These are phyloP conservation scores for Marisa cornuarietis DNA, from an alignment of 1,140 invertebrate species.

Conservation along the genomic window DNA sequence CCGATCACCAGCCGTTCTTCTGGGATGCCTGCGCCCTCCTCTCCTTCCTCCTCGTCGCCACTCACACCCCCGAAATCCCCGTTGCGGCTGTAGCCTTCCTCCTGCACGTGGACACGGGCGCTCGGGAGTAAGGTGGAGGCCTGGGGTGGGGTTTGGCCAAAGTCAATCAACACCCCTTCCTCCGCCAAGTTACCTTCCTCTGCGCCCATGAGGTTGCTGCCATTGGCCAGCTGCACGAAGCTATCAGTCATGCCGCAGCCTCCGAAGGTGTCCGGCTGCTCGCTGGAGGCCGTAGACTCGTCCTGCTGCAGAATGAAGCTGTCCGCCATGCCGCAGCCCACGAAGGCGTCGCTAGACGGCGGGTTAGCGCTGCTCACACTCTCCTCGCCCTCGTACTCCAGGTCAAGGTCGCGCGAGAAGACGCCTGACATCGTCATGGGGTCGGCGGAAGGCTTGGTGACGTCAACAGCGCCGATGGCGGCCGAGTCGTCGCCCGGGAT, in stretches of 20 bases:
- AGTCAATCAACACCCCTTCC: constrained; percentile 19
- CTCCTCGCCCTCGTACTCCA: constrained; percentile 5
- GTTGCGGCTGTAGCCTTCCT: no score
- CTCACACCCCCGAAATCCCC: no score
- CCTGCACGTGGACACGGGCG: no score
- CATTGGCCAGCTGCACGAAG: constrained; percentile 24
- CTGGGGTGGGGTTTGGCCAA: neutral
- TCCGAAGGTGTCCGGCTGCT: constrained; percentile 6
- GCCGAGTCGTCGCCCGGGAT: neutral
- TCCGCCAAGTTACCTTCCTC: neutral
- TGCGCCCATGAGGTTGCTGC: neutral
- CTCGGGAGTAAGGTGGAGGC: neutral
- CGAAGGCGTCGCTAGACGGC: constrained; percentile 1
- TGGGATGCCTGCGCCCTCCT: no score
- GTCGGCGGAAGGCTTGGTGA: constrained; percentile 1
- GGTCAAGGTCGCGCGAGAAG: constrained; percentile 23
- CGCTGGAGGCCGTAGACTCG: neutral
- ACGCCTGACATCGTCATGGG: constrained; percentile 23
- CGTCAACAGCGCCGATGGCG: neutral
- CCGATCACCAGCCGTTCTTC: neutral
- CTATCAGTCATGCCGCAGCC: constrained; percentile 24
- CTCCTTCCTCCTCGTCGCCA: no score
- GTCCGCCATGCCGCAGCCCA: constrained; percentile 20
- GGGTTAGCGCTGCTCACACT: neutral
- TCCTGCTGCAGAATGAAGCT: constrained; percentile 19